These are phyloP conservation scores for Zoanthus sansibaricus DNA, from an alignment of 92 coral and sea anemone genomes.

Conservation along the genomic window DNA sequence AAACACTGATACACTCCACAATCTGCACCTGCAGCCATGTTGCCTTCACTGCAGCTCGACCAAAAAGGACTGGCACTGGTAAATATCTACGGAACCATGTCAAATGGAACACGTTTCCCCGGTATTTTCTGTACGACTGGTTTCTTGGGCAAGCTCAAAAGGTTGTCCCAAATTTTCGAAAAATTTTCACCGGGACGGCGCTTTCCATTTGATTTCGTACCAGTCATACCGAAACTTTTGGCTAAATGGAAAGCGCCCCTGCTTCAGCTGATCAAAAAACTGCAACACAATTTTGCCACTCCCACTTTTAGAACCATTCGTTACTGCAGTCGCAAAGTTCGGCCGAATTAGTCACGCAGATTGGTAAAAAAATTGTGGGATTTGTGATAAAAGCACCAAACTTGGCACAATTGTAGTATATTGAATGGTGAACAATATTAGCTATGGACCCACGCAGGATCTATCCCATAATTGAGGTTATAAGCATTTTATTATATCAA, in stretches of 20 bases:
- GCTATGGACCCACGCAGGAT: too few species aligned
- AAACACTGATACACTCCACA: slow-evolving; percentile 12
- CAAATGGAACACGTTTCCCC: slow-evolving; percentile 6
- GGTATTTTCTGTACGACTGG: slow-evolving; percentile 10
- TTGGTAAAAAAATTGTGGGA: too few species aligned
- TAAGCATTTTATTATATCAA: too few species aligned
- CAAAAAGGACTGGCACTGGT: slow-evolving; percentile 19
- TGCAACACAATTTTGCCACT: too few species aligned
- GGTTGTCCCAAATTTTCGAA: slow-evolving; percentile 20
- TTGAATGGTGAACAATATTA: too few species aligned
- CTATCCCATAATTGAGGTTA: too few species aligned
- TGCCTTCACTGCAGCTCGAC: slow-evolving; percentile 24
- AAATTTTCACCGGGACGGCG: slow-evolving; percentile 7
- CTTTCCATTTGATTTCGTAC: not conserved
- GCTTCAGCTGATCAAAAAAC: too few species aligned
- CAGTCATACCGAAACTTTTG: slow-evolving; percentile 4
- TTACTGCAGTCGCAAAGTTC: too few species aligned
- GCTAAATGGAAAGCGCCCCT: slow-evolving; percentile 4
- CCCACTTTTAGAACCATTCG: too few species aligned
- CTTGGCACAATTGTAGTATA: too few species aligned
- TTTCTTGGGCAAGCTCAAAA: slow-evolving; percentile 22
- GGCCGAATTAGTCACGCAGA: too few species aligned
- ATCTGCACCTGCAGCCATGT: slow-evolving; percentile 15
- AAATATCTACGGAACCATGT: slow-evolving; percentile 2
- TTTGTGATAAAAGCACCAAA: too few species aligned